A percentile compares a stretch with the other conserved stretches of the same genome.
These are phyloP conservation scores for Centropyge bicolor DNA, from an alignment of 2,797 vertebrate species.

Conservation along the genomic window DNA sequence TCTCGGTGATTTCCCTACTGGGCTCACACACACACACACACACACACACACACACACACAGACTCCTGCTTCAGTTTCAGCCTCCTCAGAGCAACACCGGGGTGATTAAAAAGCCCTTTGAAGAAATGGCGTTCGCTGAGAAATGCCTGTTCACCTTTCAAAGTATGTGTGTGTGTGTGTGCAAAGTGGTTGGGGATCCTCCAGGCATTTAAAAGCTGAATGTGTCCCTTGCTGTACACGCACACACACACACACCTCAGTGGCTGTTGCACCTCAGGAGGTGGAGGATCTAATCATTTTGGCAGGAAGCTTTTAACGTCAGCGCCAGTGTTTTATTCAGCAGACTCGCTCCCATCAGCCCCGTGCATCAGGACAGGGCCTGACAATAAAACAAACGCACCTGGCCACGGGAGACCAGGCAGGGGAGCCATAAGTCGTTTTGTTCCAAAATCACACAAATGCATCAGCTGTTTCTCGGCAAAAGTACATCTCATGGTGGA, in stretches of 20 bases:
- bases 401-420: constrained; percentile 15
- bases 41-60: constrained; percentile 43
- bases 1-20: constrained; percentile 77
- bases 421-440: background rate
- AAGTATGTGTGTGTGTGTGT: constrained; percentile 1
- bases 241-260: constrained; percentile 47
- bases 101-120: constrained; percentile 74
- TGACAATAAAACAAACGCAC: constrained; percentile 56
- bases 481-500: constrained; percentile 5
- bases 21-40: constrained; percentile 24
- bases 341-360: constrained; percentile 43
- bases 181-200: constrained; percentile 54
- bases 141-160: constrained; percentile 54
- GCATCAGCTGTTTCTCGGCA: constrained; percentile 25
- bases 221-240: background rate
- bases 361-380: constrained; percentile 27
- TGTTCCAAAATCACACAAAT: constrained; percentile 26
- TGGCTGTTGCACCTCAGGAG: constrained; percentile 62
- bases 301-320: constrained; percentile 75
- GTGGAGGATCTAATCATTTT: constrained; percentile 70
- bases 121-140: constrained; percentile 57
- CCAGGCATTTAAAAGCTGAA: constrained; percentile 53
- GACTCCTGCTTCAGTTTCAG: constrained; percentile 32
- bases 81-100: constrained; percentile 44
- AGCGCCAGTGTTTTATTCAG: constrained; percentile 69